Evolutionary conservation across 2,888 invertebrate genomes (phyloP), one percentile per base, ranked within the genome.

Genomic region (Drosophila imparisetae): DNA sequence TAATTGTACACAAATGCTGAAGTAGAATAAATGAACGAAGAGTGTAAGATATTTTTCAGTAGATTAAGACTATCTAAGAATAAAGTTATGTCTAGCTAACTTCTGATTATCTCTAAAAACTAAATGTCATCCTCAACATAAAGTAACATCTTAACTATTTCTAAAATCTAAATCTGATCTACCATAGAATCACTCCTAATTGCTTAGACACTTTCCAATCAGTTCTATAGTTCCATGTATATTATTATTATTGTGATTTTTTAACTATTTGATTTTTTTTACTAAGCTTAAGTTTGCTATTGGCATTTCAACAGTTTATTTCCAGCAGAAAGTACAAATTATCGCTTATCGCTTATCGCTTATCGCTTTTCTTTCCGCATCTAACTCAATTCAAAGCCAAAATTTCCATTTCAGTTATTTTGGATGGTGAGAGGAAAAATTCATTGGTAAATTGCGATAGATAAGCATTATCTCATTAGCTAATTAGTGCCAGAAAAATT

Each of bases 381-480:
- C 30, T 7, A 49, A 38, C n/a, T 55, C n/a, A 52, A 66, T 27
- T 32, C 34, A 36, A 45, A 50, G 50, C 27, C 6, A 27, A 36
- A 65, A 64, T 53, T 53, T 52, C 38, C 54, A 27, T 27, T 64
- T 66, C 30, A 49, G 64, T 42, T 34, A 49, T 49, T 62, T 48
- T 34, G 30, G 32, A 10, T 29, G 27, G 45, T 11, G 18, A 21
- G 45, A 6, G 21, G 4, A 48, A 24, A 40, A 64, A 75, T 67
- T 72, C 85, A 87, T 87, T 74, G 76, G 89, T 24, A 76, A 84
- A 74, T 45, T 66, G 75, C 80, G 29, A 80, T 86, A 75, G 89
- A 86, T 86, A 86, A 90, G 89, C 72, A 83, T 90, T 90, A 90
- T 90, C 90, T 88, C 89, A 90, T 86, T 86, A 86, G 86, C 87